Conservation (phyloP, 2,888 invertebrate species). For the Crepidodera aurea region DNA sequence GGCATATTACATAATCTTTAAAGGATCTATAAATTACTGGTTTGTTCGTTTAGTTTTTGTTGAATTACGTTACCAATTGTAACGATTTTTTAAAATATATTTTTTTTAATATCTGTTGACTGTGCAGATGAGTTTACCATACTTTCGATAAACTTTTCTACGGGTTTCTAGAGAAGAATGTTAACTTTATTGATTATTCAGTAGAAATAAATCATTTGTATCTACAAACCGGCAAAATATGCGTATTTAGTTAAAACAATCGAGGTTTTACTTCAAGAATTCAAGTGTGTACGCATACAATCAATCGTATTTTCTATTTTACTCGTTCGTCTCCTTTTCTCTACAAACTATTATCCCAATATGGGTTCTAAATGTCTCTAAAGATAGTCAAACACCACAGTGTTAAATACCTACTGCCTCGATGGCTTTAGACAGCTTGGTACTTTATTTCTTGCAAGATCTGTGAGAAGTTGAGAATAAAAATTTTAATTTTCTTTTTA, state of each 20-base stretch:
- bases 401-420: slow-evolving; percentile 8
- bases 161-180: slow-evolving; percentile 5
- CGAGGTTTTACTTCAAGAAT: slow-evolving; percentile 17
- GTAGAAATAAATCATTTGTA: slow-evolving; percentile 10
- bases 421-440: not conserved
- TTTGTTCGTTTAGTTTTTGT: no score
- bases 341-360: not conserved
- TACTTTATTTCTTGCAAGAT: not conserved
- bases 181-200: not conserved
- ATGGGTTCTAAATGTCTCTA: slow-evolving; percentile 5
- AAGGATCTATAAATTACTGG: no score
- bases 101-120: no score
- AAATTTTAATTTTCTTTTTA: slow-evolving; percentile 1
- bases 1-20: no score
- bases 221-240: not conserved
- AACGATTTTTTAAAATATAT: no score
- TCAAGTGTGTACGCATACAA: slow-evolving; percentile 6
- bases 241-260: slow-evolving; percentile 16
- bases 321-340: slow-evolving; percentile 3
- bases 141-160: not conserved
- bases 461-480: not conserved
- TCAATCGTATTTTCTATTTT: slow-evolving; percentile 8
- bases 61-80: no score
- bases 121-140: no score
- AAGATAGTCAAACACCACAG: not conserved